Evolutionary conservation across 2,797 vertebrate genomes (phyloP).

Genomic region (Acanthiza pusilla): DNA sequence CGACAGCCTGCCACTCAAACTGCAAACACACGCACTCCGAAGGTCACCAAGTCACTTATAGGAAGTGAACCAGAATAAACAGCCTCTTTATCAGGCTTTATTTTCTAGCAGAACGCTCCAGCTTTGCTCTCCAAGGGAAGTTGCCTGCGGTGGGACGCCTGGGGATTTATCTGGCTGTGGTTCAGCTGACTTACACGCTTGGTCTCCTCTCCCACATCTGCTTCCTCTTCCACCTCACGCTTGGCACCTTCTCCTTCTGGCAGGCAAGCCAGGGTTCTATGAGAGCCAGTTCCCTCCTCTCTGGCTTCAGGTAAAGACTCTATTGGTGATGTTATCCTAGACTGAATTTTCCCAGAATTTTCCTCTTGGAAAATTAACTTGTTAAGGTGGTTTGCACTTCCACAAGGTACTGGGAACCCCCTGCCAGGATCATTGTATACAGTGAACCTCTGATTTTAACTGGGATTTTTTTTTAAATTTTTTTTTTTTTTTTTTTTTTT

Average conservation of each 20-base stretch:
- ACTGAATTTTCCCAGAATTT: neutral
- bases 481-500: neutral
- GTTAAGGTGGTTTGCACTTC: neutral
- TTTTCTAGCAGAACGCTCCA: neutral
- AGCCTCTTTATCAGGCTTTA: conserved; percentile 21
- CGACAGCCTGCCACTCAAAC: neutral
- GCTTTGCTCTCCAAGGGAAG: neutral
- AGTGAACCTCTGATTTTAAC: neutral
- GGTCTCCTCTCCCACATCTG: conserved; percentile 37
- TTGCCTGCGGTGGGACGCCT: neutral
- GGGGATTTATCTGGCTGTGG: conserved; percentile 10
- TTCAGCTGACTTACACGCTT: neutral
- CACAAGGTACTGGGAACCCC: neutral
- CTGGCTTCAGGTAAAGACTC: neutral
- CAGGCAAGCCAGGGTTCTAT: neutral
- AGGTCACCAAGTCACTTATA: neutral
- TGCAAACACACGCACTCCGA: neutral
- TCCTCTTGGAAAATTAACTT: neutral
- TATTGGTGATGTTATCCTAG: neutral
- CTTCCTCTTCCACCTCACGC: neutral
- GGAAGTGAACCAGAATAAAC: conserved; percentile 54
- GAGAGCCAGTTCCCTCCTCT: neutral
- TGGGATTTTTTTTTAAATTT: neutral
- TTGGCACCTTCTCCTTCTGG: conserved; percentile 27
- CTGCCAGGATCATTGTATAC: neutral